Evolutionary conservation across 1,140 invertebrate species (phyloP), one percentile per base, ranked within the genome.

Genomic region (Nephotettix cincticeps): DNA sequence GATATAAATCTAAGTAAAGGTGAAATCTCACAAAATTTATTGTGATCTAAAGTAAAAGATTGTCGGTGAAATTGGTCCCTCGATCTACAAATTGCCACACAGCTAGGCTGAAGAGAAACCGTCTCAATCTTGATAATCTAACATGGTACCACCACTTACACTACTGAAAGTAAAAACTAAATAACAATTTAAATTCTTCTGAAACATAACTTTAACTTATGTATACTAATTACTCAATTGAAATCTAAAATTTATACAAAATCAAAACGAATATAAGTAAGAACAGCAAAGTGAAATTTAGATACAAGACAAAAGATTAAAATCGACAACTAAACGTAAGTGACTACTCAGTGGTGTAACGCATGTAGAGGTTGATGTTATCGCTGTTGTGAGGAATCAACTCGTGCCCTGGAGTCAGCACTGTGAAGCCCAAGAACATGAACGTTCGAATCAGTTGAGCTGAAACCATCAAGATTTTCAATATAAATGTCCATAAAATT

Each of bases 401-500:
- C n/a, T 87, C 84, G 68, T 94, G 91, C 75, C 89, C 91, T 61
- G 96, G 94, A 45, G 92, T 86, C 73, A 97, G 84, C 54, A 92
- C 86, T 73, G 89, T 87, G 83, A 99, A 98, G 56, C 96, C 96
- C 83, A 98, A 88, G 83, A 97, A 98, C 91, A 97, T 96, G 88
- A 99, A 98, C 64, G 94, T 95, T 77, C 95, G 90, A 27, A 98
- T 89, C 69, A 98, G 84, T 74, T 90, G 89, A 40, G 90, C 90
- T 90, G 83, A 72, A 86, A 84, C 73, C 77, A n/a, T n/a, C n/a
- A n/a, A n/a, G n/a, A n/a, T n/a, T n/a, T n/a, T n/a, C n/a, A n/a
- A n/a, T n/a, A n/a, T n/a, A n/a, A n/a, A n/a, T n/a, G n/a, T n/a
- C n/a, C n/a, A n/a, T n/a, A n/a, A n/a, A n/a, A n/a, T n/a, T n/a